Percentiles rank a stretch among this genome's conserved stretches.
phyloP scores from a whole-genome alignment of 1,140 invertebrate genomes.

The Zaprionus vittiger region DNA sequence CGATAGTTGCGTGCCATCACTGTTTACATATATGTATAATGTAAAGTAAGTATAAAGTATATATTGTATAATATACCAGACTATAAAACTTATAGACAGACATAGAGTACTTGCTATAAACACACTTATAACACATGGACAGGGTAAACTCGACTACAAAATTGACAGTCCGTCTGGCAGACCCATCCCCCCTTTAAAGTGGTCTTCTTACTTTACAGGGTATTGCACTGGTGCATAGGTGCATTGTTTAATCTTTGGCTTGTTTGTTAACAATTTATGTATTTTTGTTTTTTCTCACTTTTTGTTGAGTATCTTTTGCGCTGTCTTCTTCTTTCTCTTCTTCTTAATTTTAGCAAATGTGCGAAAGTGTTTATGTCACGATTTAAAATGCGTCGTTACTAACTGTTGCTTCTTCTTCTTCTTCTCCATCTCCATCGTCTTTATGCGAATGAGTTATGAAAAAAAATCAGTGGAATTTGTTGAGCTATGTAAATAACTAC shows the following conservation, averaged over 20 bases:
- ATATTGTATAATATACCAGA: no score
- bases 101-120: no score
- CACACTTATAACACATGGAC: no score
- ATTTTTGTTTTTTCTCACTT: not conserved
- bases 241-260: not conserved
- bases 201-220: not conserved
- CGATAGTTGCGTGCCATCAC: no score
- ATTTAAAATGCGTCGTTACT: constrained; percentile 40
- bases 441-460: constrained; percentile 39
- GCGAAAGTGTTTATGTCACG: constrained; percentile 57
- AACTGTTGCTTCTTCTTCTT: not conserved
- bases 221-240: not conserved
- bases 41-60: no score
- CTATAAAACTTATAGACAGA: no score
- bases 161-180: no score
- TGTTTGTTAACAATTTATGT: constrained; percentile 13
- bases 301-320: not conserved
- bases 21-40: no score
- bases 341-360: constrained; percentile 18
- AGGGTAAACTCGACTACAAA: no score
- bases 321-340: not conserved
- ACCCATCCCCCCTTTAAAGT: no score
- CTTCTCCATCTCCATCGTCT: not conserved
- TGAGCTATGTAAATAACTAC: constrained; percentile 46
- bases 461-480: constrained; percentile 46